phyloP scores from a whole-genome alignment of 1,140 invertebrate species.

The Wasmannia auropunctata region DNA sequence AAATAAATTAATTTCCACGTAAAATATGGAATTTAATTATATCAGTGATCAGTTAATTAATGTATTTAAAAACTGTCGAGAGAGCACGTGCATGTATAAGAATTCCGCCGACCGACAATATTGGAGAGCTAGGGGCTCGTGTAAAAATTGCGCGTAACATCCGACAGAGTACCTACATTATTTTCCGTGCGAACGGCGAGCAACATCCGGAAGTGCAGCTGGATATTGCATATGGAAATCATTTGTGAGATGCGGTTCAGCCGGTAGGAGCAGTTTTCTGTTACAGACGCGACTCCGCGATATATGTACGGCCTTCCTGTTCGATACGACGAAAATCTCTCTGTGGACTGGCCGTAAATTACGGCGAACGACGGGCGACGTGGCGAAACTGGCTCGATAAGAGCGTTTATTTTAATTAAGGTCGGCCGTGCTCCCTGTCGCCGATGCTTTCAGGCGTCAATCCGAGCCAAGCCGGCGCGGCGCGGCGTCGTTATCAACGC shows the following conservation, averaged over 20 bases:
- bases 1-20: not conserved
- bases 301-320: not conserved
- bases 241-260: not conserved
- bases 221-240: conserved; percentile 2
- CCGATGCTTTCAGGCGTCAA: conserved; percentile 15
- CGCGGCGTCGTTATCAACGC: conserved; percentile 21
- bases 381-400: conserved; percentile 48
- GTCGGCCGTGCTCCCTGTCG: not conserved
- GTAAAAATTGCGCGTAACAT: not conserved
- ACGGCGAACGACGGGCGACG: conserved; percentile 31
- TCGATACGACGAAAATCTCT: conserved; percentile 36
- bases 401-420: conserved; percentile 67
- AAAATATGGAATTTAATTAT: not conserved
- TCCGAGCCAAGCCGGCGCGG: too few species aligned
- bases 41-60: not conserved
- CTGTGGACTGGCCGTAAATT: conserved; percentile 37
- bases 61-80: not conserved
- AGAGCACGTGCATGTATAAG: not conserved
- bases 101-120: not conserved
- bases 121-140: not conserved
- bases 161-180: not conserved
- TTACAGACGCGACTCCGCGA: not conserved
- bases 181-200: not conserved
- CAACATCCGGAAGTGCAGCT: not conserved
- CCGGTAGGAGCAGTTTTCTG: not conserved